Percentiles rank a stretch among this genome's conserved stretches.
phyloP scores from a whole-genome alignment of 2,113 vertebrate genomes.

The Zosterops lateralis region DNA sequence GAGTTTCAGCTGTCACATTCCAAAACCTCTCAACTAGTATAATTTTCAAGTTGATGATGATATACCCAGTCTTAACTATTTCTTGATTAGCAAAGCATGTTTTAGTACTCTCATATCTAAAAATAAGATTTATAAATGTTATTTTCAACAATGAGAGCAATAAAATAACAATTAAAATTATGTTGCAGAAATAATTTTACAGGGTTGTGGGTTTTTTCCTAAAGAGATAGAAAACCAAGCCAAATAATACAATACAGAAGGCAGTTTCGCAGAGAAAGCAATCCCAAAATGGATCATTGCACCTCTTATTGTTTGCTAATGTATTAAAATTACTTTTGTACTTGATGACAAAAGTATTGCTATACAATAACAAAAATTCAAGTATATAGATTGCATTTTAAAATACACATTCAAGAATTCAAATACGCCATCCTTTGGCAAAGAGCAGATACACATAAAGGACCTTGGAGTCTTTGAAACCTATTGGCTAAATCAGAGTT shows the following conservation, averaged over 20 bases:
- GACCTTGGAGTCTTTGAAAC: background rate
- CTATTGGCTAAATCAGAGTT: background rate
- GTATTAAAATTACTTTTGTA: rapidly evolving
- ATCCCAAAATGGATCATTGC: background rate
- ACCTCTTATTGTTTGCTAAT: background rate
- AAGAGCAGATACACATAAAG: background rate
- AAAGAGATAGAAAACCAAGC: background rate
- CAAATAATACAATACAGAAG: background rate
- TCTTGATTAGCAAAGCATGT: background rate
- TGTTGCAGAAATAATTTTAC: background rate
- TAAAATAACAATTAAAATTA: background rate
- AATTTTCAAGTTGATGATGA: background rate
- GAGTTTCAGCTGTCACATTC: background rate
- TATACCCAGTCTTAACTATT: background rate
- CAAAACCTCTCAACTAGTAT: background rate
- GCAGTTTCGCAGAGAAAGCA: background rate
- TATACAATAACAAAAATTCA: background rate
- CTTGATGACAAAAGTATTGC: background rate
- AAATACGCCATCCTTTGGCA: background rate
- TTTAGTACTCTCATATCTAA: background rate
- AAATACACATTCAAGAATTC: background rate
- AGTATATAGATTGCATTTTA: background rate
- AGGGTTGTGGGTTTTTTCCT: background rate
- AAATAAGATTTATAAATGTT: background rate
- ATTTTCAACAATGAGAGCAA: background rate